phyloP scores from a whole-genome alignment of 2,113 vertebrate genomes.

The Pao palembangensis region DNA sequence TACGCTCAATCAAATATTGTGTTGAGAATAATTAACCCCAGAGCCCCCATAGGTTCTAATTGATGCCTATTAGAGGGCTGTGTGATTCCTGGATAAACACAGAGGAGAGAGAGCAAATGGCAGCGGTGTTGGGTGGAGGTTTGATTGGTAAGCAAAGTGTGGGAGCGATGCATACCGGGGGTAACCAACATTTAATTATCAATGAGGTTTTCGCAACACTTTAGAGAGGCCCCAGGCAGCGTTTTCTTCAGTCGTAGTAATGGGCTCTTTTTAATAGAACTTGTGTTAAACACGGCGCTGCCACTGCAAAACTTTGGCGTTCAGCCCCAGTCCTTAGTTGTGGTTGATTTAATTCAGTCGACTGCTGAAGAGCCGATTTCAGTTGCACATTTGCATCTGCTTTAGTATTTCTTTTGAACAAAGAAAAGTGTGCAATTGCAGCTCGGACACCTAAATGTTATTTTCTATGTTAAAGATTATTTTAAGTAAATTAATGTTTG shows the following conservation, averaged over 20 bases:
- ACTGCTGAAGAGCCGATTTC: constrained; percentile 63
- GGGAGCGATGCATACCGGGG: constrained; percentile 76
- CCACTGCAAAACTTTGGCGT: constrained; percentile 69
- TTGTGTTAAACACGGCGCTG: constrained; percentile 79
- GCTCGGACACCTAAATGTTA: too few relatives aligned
- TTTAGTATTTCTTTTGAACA: constrained; percentile 21
- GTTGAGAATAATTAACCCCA: constrained; percentile 81
- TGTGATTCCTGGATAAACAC: constrained; percentile 76
- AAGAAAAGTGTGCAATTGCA: constrained; percentile 6
- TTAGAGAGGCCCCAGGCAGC: constrained; percentile 73
- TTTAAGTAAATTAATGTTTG: too few relatives aligned
- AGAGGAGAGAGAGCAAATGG: constrained; percentile 54
- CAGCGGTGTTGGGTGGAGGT: constrained; percentile 65
- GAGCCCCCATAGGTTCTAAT: constrained; percentile 77
- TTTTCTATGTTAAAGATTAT: too few relatives aligned
- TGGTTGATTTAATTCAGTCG: constrained; percentile 70
- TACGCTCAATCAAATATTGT: constrained; percentile 78
- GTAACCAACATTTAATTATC: constrained; percentile 85
- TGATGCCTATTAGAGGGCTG: constrained; percentile 77
- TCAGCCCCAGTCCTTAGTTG: constrained; percentile 69
- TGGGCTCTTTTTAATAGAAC: constrained; percentile 80
- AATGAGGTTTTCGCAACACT: constrained; percentile 81
- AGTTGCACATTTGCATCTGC: constrained; percentile 40
- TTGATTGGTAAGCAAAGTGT: constrained; percentile 82
- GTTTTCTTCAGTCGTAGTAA: constrained; percentile 77